phyloP scores from a whole-genome alignment of 92 coral and sea anemone species.

The Epizoanthus rinbou region DNA sequence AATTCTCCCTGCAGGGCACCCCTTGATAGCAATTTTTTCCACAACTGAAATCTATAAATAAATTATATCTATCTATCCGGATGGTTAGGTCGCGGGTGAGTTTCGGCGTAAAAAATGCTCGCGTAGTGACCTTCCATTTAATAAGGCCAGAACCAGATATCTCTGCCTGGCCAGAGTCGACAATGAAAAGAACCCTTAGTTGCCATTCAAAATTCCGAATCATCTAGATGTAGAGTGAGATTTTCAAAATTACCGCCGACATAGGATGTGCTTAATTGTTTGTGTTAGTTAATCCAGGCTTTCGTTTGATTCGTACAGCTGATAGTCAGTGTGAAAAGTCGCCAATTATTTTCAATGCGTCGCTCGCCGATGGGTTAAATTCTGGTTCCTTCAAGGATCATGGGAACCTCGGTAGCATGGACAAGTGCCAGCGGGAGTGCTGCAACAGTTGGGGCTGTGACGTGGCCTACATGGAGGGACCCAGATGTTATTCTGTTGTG shows the following conservation, averaged over 20 bases:
- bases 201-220: too few species aligned
- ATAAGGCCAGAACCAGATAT: too few species aligned
- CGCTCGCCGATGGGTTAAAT: conserved; percentile 64
- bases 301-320: conserved; percentile 21
- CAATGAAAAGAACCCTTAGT: too few species aligned
- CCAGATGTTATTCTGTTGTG: conserved; percentile 78
- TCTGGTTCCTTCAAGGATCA: conserved; percentile 74
- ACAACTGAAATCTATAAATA: too few species aligned
- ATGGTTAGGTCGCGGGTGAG: too few species aligned
- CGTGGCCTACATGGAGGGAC: conserved; percentile 85
- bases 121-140: too few species aligned
- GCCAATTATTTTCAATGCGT: conserved; percentile 75
- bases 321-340: conserved; percentile 61
- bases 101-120: too few species aligned
- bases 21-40: too few species aligned
- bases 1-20: too few species aligned
- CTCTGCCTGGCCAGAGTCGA: too few species aligned
- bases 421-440: conserved; percentile 74
- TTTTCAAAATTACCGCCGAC: background rate
- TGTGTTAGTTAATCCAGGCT: background rate
- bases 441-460: conserved; percentile 78
- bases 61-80: too few species aligned
- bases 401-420: conserved; percentile 73
- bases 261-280: background rate
- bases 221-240: too few species aligned